Percentiles rank a stretch among this genome's conserved stretches.
These are phyloP conservation scores for Novumbra hubbsi DNA, from an alignment of 2,797 vertebrate genomes.

Conservation along the genomic window DNA sequence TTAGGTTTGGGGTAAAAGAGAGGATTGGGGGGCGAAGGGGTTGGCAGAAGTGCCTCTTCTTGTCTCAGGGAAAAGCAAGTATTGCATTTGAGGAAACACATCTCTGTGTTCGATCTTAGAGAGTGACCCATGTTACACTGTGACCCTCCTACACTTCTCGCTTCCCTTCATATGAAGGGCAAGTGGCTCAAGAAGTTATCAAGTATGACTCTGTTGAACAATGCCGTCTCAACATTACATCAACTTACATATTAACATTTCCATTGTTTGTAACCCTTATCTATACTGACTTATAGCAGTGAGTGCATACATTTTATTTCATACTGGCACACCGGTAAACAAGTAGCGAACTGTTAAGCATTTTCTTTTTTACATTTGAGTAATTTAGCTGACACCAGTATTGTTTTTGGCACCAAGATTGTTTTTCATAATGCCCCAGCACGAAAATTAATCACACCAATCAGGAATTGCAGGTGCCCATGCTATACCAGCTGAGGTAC, in stretches of 20 bases:
- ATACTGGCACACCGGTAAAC: too few relatives aligned
- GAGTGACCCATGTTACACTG: conserved; percentile 29
- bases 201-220: conserved; percentile 2
- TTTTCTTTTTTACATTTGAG: too few relatives aligned
- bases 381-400: too few relatives aligned
- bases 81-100: conserved; percentile 58
- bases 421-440: too few relatives aligned
- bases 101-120: conserved; percentile 34
- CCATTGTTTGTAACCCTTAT: too few relatives aligned
- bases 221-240: neutral
- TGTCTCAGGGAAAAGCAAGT: conserved; percentile 44
- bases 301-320: too few relatives aligned
- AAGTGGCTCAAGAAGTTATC: conserved; percentile 34
- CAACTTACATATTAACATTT: neutral
- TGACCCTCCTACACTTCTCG: conserved; percentile 29
- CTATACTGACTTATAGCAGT: too few relatives aligned
- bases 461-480: too few relatives aligned
- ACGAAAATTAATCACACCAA: too few relatives aligned
- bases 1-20: neutral
- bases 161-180: conserved; percentile 36
- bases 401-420: too few relatives aligned
- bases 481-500: too few relatives aligned
- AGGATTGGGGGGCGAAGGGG: neutral
- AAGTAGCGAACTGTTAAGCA: too few relatives aligned
- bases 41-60: conserved; percentile 25